phyloP scores from a whole-genome alignment of 2,113 vertebrate genomes.

The Bubo scandiacus region DNA sequence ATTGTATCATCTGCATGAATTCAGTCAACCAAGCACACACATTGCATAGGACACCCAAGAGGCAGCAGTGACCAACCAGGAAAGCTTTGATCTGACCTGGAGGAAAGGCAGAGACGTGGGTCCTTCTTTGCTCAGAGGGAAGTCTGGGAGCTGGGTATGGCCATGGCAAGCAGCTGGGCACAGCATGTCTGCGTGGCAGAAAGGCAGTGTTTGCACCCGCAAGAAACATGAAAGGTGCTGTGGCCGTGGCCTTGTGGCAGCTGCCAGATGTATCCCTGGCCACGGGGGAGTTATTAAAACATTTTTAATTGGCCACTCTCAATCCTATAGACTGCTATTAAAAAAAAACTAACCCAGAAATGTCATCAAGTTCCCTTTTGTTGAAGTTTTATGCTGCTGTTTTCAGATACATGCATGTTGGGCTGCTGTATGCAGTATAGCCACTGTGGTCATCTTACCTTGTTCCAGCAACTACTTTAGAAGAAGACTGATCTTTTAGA shows the following conservation, averaged over 20 bases:
- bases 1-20: slow-evolving; percentile 54
- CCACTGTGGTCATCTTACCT: not conserved
- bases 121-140: slow-evolving; percentile 75
- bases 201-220: slow-evolving; percentile 85
- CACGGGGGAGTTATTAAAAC: slow-evolving; percentile 68
- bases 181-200: slow-evolving; percentile 80
- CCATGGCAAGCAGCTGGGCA: slow-evolving; percentile 77
- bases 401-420: not conserved
- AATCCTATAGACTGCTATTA: not conserved
- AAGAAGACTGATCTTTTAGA: not conserved
- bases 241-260: slow-evolving; percentile 83
- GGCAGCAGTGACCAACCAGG: slow-evolving; percentile 78
- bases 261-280: slow-evolving; percentile 81
- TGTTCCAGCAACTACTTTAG: not conserved
- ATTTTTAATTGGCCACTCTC: not conserved
- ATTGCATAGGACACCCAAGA: slow-evolving; percentile 81
- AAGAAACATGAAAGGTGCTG: slow-evolving; percentile 71
- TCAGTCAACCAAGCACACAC: slow-evolving; percentile 68
- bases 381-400: not conserved
- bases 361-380: not conserved
- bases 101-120: slow-evolving; percentile 72
- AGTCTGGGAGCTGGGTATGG: slow-evolving; percentile 72
- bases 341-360: not conserved
- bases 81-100: slow-evolving; percentile 76
- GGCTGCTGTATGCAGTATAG: not conserved